Conservation (phyloP, 2,113 vertebrate species). For the Cacatua alba region DNA sequence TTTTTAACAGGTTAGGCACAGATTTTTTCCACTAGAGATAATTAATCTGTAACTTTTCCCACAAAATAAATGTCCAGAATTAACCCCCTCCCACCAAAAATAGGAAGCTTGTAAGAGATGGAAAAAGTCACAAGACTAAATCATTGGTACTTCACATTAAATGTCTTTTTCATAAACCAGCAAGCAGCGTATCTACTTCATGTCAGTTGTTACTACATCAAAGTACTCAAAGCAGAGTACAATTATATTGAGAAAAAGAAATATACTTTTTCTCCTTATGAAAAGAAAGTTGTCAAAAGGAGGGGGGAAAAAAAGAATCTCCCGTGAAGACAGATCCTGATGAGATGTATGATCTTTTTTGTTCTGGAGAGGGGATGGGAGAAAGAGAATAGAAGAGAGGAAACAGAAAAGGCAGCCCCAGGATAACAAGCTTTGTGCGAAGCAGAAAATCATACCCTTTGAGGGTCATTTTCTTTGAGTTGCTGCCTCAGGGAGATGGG, state of each 20-base stretch:
- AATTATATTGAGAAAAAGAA: conserved; percentile 40
- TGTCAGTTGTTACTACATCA: conserved; percentile 34
- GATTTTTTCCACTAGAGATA: conserved; percentile 22
- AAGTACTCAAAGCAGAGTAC: conserved; percentile 46
- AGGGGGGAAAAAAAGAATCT: background rate
- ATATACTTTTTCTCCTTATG: conserved; percentile 17
- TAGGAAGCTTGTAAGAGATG: background rate
- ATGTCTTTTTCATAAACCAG: conserved; percentile 16
- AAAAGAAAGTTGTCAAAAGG: conserved; percentile 57
- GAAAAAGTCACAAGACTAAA: conserved; percentile 40
- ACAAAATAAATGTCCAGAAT: conserved; percentile 25
- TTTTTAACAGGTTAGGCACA: conserved; percentile 16
- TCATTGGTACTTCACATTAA: conserved; percentile 35
- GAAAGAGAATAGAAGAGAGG: conserved; percentile 10
- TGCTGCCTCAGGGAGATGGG: conserved; percentile 31
- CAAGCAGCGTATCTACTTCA: conserved; percentile 22
- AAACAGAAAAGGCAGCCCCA: conserved; percentile 39
- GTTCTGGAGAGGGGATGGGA: conserved; percentile 4
- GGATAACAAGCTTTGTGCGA: conserved; percentile 51
- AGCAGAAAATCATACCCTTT: conserved; percentile 50
- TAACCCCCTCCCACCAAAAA: background rate
- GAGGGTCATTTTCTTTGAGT: conserved; percentile 55
- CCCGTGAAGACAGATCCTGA: conserved; percentile 15
- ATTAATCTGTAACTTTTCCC: conserved; percentile 32
- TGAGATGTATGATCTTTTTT: conserved; percentile 43